phyloP scores from a whole-genome alignment of 2,888 invertebrate genomes.

The Aspidapion aeneum region DNA sequence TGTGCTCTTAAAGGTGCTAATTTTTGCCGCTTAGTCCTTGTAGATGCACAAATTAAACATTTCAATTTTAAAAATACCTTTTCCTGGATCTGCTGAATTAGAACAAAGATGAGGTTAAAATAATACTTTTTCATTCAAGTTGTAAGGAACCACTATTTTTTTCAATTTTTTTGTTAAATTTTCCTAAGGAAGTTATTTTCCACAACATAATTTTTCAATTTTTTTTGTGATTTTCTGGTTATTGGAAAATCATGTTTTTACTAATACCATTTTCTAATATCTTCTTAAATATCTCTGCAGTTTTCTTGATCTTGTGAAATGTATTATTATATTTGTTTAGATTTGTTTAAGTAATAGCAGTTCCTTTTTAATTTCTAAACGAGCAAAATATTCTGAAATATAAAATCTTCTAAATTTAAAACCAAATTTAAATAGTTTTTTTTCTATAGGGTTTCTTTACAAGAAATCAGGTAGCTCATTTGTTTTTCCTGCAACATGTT shows the following conservation, averaged over 20 bases:
- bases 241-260: no score
- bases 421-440: background rate
- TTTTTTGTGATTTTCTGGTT: no score
- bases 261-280: no score
- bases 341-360: background rate
- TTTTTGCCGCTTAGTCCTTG: background rate
- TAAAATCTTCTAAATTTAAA: background rate
- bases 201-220: no score
- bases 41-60: background rate
- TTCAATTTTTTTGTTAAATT: no score
- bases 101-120: background rate
- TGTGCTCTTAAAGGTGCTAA: constrained; percentile 1
- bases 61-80: constrained; percentile 4
- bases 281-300: no score
- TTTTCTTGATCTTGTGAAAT: no score
- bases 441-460: no score
- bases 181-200: no score
- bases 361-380: background rate
- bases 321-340: no score
- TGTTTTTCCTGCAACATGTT: no score
- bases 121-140: background rate
- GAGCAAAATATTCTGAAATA: background rate
- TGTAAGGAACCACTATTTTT: background rate
- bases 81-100: background rate
- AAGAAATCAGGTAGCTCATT: constrained; percentile 24